Evolutionary conservation across 2,113 vertebrate genomes (phyloP).

Genomic region (Sterrhoptilus dennistouni): DNA sequence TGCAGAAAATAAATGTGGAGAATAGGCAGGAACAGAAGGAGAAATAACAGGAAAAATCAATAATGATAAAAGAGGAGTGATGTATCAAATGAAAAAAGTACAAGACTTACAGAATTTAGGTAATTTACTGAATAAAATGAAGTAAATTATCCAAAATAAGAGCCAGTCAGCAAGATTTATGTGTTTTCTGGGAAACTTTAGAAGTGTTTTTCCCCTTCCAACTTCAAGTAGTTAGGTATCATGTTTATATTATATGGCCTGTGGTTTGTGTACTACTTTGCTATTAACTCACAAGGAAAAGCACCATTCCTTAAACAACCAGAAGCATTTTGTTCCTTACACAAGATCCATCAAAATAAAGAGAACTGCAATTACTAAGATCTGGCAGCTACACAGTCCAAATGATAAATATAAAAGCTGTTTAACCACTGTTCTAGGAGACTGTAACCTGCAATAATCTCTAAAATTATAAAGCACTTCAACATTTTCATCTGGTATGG

Average conservation of each 20-base stretch:
- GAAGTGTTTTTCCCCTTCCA: background rate
- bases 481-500: background rate
- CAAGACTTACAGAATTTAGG: background rate
- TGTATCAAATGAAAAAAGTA: background rate
- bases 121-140: background rate
- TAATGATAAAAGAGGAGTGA: background rate
- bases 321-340: background rate
- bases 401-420: background rate
- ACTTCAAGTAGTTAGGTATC: background rate
- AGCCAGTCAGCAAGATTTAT: background rate
- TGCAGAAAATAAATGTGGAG: background rate
- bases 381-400: background rate
- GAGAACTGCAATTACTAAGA: background rate
- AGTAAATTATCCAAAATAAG: background rate
- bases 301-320: background rate
- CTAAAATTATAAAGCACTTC: background rate
- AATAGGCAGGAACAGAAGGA: background rate
- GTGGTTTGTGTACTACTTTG: background rate
- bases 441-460: background rate
- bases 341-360: constrained; percentile 15
- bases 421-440: background rate
- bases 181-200: background rate
- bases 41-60: background rate
- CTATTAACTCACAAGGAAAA: background rate
- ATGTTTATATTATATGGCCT: background rate